phyloP scores from a whole-genome alignment of 2,113 vertebrate species.

The Corvus moneduloides region DNA sequence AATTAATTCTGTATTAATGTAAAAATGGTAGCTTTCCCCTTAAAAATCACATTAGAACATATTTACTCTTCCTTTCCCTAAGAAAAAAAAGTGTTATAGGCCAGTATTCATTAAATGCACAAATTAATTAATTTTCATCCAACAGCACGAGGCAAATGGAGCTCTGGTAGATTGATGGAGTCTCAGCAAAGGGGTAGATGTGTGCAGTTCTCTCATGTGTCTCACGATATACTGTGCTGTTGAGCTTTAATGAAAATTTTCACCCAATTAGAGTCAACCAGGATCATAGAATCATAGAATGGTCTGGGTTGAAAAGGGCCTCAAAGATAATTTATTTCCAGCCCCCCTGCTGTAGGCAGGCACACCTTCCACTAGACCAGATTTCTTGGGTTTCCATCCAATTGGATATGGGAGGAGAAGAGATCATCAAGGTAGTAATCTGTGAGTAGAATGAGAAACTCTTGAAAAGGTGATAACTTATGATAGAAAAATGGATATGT shows the following conservation, averaged over 20 bases:
- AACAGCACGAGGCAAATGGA: not conserved
- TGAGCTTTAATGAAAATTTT: not conserved
- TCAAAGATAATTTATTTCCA: not conserved
- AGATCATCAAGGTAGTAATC: not conserved
- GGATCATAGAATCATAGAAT: not conserved
- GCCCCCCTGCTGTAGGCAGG: rapidly evolving
- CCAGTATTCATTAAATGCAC: not conserved
- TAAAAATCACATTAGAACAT: not conserved
- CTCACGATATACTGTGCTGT: not conserved
- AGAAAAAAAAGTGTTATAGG: not conserved
- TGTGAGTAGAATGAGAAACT: not conserved
- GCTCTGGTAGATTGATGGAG: not conserved
- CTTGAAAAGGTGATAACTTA: not conserved
- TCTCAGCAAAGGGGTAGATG: not conserved
- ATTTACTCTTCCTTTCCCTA: not conserved
- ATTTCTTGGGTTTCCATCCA: not conserved
- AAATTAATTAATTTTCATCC: not conserved
- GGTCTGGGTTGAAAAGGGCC: not conserved
- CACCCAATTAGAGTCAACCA: not conserved
- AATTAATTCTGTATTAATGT: not conserved
- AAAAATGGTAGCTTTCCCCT: not conserved
- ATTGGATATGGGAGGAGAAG: not conserved
- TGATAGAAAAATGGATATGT: not conserved
- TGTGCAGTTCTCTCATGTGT: not conserved
- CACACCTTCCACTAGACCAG: not conserved